phyloP scores from a whole-genome alignment of 2,888 invertebrate species.

The Keiferia lycopersicella region DNA sequence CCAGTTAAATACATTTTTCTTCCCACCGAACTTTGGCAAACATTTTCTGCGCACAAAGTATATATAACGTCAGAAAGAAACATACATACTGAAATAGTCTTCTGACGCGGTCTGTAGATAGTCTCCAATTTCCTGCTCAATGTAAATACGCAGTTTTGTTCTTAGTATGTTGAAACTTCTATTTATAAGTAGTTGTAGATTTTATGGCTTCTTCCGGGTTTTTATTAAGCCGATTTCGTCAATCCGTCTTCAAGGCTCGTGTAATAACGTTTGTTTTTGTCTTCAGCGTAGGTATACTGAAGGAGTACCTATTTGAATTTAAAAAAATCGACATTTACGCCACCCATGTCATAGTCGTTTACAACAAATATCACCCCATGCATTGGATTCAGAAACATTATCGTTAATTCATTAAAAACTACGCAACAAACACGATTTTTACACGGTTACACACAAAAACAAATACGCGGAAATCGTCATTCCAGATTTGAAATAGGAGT shows the following conservation, averaged over 20 bases:
- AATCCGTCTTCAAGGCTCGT: neutral
- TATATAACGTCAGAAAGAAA: neutral
- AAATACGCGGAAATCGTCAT: slow-evolving; percentile 9
- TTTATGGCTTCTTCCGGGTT: slow-evolving; percentile 3
- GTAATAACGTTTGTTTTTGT: neutral
- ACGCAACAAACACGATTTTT: neutral
- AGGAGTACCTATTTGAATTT: neutral
- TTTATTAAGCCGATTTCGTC: neutral
- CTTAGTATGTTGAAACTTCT: neutral
- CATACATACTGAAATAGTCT: neutral
- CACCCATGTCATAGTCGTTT: neutral
- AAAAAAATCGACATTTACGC: neutral
- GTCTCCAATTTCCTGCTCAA: neutral
- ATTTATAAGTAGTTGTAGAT: neutral
- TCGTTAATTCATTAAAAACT: neutral
- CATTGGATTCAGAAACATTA: neutral
- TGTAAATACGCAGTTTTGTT: slow-evolving; percentile 12
- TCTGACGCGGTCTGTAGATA: neutral
- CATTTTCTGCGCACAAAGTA: slow-evolving; percentile 6
- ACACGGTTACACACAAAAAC: neutral
- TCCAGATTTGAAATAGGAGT: slow-evolving; percentile 13
- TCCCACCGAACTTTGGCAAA: neutral
- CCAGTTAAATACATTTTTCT: slow-evolving; percentile 3
- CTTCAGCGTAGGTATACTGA: neutral
- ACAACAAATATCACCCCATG: neutral